These are phyloP conservation scores for Cynopterus brachyotis DNA, from an alignment of 2,113 vertebrate genomes.

Conservation along the genomic window DNA sequence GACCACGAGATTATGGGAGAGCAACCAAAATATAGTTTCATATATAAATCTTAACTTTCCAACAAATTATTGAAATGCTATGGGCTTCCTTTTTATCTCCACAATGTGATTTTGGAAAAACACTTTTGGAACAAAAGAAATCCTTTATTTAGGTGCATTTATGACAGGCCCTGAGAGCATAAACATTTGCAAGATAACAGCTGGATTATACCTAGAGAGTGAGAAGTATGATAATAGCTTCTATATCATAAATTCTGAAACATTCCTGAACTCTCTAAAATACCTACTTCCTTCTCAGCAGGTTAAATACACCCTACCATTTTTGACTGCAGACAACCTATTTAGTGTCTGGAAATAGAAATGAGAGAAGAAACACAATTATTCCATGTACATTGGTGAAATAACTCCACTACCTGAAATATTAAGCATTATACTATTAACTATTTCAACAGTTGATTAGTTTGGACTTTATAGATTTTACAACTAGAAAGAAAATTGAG, in stretches of 20 bases:
- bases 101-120: background rate
- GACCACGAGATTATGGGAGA: background rate
- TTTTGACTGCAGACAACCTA: background rate
- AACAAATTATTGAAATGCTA: background rate
- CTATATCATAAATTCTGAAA: constrained; percentile 10
- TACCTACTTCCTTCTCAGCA: background rate
- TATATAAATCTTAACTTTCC: constrained; percentile 26
- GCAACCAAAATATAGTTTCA: constrained; percentile 33
- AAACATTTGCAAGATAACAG: background rate
- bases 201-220: background rate
- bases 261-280: background rate
- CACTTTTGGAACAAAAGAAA: constrained; percentile 25
- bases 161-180: background rate
- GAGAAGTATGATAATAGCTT: background rate
- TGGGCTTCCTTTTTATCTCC: background rate
- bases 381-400: background rate
- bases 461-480: background rate
- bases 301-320: background rate
- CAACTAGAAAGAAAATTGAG: background rate
- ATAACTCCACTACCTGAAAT: background rate
- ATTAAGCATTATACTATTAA: background rate
- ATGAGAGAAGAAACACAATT: background rate
- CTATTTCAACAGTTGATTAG: background rate
- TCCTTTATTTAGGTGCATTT: background rate
- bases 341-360: background rate